Percentiles rank a stretch among this genome's conserved stretches.
Conservation (phyloP, 2,888 invertebrate genomes). For the Yponomeuta evonymella region DNA sequence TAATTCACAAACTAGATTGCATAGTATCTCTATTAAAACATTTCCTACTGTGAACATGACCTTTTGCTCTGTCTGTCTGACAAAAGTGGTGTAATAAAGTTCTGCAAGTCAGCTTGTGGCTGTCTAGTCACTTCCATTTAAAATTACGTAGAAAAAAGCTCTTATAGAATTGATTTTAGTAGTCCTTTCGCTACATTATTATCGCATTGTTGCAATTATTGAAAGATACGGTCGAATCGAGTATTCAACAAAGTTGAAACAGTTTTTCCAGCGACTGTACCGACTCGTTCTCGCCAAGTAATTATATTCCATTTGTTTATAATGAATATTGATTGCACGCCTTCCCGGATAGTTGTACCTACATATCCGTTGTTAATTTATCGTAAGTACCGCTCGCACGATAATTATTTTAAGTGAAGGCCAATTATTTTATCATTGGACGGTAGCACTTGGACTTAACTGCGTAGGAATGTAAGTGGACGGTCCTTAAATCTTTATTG, state of each 20-base stretch:
- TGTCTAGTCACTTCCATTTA: too few species aligned
- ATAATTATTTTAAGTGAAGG: slow-evolving; percentile 59
- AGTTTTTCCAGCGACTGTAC: slow-evolving; percentile 35
- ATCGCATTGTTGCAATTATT: too few species aligned
- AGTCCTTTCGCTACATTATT: too few species aligned
- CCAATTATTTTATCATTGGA: slow-evolving; percentile 47
- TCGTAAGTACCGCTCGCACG: slow-evolving; percentile 45
- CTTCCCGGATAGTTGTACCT: slow-evolving; percentile 30
- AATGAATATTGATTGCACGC: slow-evolving; percentile 66
- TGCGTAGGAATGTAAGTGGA: slow-evolving; percentile 35
- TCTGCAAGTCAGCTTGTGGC: too few species aligned
- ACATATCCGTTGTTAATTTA: slow-evolving; percentile 35
- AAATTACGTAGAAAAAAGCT: too few species aligned
- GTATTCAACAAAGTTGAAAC: not conserved
- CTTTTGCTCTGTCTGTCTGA: too few species aligned
- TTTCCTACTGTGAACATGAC: too few species aligned
- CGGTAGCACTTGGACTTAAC: slow-evolving; percentile 36
- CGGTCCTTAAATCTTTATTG: slow-evolving; percentile 40
- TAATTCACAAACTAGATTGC: too few species aligned
- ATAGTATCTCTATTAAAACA: too few species aligned
- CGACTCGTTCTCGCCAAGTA: slow-evolving; percentile 62
- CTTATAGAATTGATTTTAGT: too few species aligned
- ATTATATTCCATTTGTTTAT: slow-evolving; percentile 71
- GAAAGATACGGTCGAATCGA: not conserved
- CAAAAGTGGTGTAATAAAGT: too few species aligned